Percentiles rank a stretch among this genome's conserved stretches.
phyloP scores from a whole-genome alignment of 2,113 vertebrate species.

The Muntiacus reevesi region DNA sequence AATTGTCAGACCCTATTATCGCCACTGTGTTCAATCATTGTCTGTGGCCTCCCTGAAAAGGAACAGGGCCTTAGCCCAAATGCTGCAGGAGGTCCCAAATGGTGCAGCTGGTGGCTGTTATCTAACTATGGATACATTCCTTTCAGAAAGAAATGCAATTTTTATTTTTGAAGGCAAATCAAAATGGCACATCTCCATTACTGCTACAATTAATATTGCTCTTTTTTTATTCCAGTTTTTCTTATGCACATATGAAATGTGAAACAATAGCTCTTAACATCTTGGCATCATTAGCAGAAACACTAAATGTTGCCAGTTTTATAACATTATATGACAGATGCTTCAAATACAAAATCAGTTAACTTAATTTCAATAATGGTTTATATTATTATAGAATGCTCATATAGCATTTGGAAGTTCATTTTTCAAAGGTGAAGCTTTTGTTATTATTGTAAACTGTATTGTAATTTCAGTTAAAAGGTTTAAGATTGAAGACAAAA shows the following conservation, averaged over 20 bases:
- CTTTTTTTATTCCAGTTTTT: background rate
- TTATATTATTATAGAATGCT: background rate
- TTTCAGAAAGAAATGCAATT: background rate
- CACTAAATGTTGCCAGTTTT: background rate
- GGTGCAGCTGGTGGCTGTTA: fast-evolving
- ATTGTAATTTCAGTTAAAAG: background rate
- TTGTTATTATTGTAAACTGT: background rate
- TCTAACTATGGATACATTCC: background rate
- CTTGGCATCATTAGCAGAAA: background rate
- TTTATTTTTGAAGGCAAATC: background rate
- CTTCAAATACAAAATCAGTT: background rate
- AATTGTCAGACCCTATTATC: background rate
- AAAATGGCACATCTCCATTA: background rate
- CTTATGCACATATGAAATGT: background rate
- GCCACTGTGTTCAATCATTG: background rate
- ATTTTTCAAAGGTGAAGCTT: background rate
- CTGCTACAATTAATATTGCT: background rate
- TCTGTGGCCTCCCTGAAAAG: background rate
- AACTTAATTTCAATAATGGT: background rate
- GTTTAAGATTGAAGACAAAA: background rate
- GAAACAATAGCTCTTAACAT: background rate
- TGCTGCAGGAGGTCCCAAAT: too few species aligned
- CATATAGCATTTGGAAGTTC: background rate
- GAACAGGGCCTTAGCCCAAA: background rate
- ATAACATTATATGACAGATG: background rate